Base-by-base conservation (phyloP, 2,888 invertebrate genomes). In the Volucella bombylans region DNA sequence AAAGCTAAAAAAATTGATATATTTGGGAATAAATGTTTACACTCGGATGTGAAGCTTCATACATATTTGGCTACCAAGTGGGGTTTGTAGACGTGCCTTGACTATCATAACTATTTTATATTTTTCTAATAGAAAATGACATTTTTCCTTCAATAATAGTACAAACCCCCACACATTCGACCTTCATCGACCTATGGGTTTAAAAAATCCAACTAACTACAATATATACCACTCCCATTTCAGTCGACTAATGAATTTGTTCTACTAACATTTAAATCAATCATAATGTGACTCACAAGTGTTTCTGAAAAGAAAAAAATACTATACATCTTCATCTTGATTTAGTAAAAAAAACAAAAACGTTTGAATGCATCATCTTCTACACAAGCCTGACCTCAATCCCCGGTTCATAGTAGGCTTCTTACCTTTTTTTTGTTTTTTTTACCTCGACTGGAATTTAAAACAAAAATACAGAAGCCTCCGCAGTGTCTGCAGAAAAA, bases 321-420 rank as follows among this genome's bases (percentile, higher is more conserved):
- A 39, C 15, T 2, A 43, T 72, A 79, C 31, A 23, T 38, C 64
- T 72, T 79, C 57, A 69, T 82, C 79, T 82, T 73, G 72, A 68
- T 78, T 57, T 68, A 61, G 11, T 23, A 52, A 15, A 18, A 18
- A 15, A 31, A 31, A 31, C 1, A 23, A 31, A 15, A 14, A 50
- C 14, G 1, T 15, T 12, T 50, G 54, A 73, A 49, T 80, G 80
- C 81, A 76, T 72, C 78, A 72, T 82, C 67, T 68, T 72, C 55
- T 45, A 62, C 69, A 64, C 71, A 62, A 49, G 59, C 49, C 50
- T 85, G 81, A 85, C 85, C 85, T 12, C 83, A 72, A 83, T 83
- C 18, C 49, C 79, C 39, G 74, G 45, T 74, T 80, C 54, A 31
- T 31, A 31, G 45, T 67, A 59, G 50, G 41, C 72, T 82, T 57